A percentile compares a stretch with the other conserved stretches of the same genome.
phyloP scores from a whole-genome alignment of 37 sponge, comb jelly and placozoan genomes.

The Bolinopsis microptera region DNA sequence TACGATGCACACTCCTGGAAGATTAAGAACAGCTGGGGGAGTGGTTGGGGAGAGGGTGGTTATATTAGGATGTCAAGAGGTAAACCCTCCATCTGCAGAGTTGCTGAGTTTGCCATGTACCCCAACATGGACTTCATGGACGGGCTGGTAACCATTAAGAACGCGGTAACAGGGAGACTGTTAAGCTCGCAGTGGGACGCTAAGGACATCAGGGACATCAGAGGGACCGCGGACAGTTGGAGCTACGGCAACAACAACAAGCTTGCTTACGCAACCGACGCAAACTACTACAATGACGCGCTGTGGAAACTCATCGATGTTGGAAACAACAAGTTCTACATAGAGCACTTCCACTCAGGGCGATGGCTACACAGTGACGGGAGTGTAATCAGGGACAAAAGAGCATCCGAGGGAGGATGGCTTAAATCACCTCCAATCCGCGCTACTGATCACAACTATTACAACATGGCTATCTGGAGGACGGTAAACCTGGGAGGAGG shows the following conservation, averaged over 20 bases:
- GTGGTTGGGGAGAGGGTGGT: slow-evolving; percentile 20
- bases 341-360: background rate
- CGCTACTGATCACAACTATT: background rate
- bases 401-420: background rate
- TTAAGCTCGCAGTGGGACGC: background rate
- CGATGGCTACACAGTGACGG: background rate
- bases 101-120: slow-evolving; percentile 13
- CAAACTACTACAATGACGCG: slow-evolving; percentile 4
- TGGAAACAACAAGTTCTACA: background rate
- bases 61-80: background rate
- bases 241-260: background rate
- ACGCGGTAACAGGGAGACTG: background rate
- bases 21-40: slow-evolving; percentile 16
- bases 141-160: background rate
- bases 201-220: background rate
- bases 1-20: background rate
- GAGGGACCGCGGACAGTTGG: background rate
- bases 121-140: slow-evolving; percentile 14
- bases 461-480: background rate
- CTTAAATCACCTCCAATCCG: background rate
- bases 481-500: background rate
- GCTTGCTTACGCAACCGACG: background rate
- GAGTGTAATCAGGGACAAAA: background rate
- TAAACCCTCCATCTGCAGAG: background rate
- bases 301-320: background rate